Conservation (phyloP, 2,797 vertebrate species). For the Eutrigla gurnardus region DNA sequence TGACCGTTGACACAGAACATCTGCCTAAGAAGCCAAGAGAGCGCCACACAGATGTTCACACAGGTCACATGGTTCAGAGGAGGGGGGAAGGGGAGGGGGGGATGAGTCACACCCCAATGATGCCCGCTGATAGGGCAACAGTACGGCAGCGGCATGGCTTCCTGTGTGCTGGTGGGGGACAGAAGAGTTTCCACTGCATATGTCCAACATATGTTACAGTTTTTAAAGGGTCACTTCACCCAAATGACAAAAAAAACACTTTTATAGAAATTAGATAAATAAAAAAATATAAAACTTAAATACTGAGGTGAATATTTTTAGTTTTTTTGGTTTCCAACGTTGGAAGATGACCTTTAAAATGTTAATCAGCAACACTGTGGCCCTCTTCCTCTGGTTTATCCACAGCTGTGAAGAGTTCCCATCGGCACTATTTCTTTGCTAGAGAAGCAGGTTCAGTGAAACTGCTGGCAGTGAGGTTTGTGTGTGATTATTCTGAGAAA, state of each 20-base stretch:
- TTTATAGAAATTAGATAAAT: too few species aligned
- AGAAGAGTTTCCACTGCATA: conserved; percentile 5
- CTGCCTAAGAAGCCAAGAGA: conserved; percentile 94
- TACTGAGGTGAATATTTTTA: neutral
- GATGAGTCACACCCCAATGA: conserved; percentile 25
- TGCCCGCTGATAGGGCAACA: neutral
- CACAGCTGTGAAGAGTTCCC: neutral
- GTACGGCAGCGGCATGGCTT: neutral
- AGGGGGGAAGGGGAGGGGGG: conserved; percentile 38
- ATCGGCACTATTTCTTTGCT: neutral
- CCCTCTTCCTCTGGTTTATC: conserved; percentile 4
- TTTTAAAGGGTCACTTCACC: neutral
- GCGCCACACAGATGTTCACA: conserved; percentile 82
- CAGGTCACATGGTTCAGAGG: conserved; percentile 60
- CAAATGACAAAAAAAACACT: neutral
- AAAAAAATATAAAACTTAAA: neutral
- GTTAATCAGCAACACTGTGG: neutral
- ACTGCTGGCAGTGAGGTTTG: neutral
- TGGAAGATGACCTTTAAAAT: neutral
- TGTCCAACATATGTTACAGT: neutral
- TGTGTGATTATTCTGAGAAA: neutral
- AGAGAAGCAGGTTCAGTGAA: neutral
- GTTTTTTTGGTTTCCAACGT: neutral
- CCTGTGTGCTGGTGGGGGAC: neutral
- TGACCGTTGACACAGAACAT: conserved; percentile 98